Conservation (phyloP, 2,113 vertebrate genomes). For the Ctenomys sociabilis region DNA sequence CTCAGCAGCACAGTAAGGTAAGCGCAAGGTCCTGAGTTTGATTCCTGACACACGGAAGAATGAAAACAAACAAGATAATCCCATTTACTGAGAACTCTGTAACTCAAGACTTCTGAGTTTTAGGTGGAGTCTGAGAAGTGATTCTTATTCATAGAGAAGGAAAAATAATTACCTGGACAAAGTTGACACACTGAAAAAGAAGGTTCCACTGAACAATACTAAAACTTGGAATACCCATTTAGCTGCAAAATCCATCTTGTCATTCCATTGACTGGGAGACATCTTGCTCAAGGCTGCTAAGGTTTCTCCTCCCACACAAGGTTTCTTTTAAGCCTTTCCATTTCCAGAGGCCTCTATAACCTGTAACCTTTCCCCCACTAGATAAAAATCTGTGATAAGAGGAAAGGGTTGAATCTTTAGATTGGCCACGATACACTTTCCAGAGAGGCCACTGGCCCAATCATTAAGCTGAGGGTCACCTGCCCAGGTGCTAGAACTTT, state of each 20-base stretch:
- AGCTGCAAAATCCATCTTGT: constrained; percentile 21
- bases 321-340: background rate
- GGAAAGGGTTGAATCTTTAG: background rate
- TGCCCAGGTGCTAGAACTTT: background rate
- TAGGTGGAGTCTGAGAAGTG: background rate
- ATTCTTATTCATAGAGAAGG: constrained; percentile 15
- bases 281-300: background rate
- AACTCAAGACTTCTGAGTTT: background rate
- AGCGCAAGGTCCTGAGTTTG: no score
- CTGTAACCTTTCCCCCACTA: background rate
- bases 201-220: background rate
- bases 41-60: background rate
- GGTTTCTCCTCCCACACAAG: background rate
- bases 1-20: no score
- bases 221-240: background rate
- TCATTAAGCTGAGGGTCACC: background rate
- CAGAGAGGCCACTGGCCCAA: background rate
- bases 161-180: background rate
- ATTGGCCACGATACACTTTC: background rate
- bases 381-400: constrained; percentile 4
- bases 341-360: background rate
- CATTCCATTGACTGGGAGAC: background rate
- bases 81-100: background rate
- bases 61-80: background rate
- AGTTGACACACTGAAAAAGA: background rate